Evolutionary conservation across 2,113 vertebrate genomes (phyloP).

Genomic region (Pollimyrus isidori): DNA sequence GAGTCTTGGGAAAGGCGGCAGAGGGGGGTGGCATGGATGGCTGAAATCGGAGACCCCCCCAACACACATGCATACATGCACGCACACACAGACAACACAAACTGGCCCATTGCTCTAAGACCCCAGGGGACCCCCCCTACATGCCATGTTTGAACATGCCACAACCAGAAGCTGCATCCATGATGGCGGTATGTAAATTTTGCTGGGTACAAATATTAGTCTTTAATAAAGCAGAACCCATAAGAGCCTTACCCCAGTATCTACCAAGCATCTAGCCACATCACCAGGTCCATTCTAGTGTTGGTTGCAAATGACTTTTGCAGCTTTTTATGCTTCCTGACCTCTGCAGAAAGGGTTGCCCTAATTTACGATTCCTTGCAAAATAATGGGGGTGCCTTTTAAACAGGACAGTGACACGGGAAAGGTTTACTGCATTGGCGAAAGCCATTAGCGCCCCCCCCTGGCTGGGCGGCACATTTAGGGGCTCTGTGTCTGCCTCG

Average conservation of each 20-base stretch:
- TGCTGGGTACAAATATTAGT: neutral
- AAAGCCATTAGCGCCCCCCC: neutral
- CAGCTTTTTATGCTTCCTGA: neutral
- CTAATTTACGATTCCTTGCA: neutral
- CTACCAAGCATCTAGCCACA: neutral
- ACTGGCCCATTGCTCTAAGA: neutral
- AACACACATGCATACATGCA: too few species aligned
- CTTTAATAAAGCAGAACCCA: neutral
- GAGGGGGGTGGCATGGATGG: too few species aligned
- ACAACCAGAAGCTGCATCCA: neutral
- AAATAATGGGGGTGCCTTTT: neutral
- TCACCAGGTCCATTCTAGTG: neutral
- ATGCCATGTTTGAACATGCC: neutral
- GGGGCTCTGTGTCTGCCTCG: neutral
- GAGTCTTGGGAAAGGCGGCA: neutral
- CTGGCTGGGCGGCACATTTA: neutral
- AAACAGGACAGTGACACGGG: neutral
- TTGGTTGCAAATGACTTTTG: neutral
- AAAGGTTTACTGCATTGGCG: neutral
- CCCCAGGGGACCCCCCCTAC: neutral
- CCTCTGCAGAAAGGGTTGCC: neutral
- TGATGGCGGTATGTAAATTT: neutral
- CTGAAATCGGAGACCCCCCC: neutral
- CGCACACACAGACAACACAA: too few species aligned
- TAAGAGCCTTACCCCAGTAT: neutral